These are phyloP conservation scores for Leptura quadrifasciata DNA, from an alignment of 2,888 invertebrate species.

Conservation along the genomic window DNA sequence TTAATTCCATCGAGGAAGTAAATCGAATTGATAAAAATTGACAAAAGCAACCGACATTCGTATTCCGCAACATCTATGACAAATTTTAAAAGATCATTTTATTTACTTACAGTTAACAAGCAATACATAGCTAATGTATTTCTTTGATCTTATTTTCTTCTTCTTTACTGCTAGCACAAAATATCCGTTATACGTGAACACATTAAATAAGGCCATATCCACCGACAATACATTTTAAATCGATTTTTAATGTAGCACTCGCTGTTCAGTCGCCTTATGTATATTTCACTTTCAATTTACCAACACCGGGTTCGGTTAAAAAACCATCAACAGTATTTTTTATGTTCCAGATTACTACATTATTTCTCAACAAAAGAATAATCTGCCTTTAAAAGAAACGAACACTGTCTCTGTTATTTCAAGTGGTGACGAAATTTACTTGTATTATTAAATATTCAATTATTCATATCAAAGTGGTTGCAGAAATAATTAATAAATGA, in stretches of 20 bases:
- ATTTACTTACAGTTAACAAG: neutral
- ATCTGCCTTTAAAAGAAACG: no score
- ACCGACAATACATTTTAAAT: neutral
- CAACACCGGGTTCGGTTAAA: neutral
- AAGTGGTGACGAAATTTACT: no score
- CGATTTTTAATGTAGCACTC: conserved; percentile 1
- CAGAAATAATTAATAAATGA: no score
- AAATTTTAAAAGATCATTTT: neutral
- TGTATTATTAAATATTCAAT: no score
- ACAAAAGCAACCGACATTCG: no score
- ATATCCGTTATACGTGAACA: neutral
- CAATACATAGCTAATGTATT: neutral
- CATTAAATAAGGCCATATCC: neutral
- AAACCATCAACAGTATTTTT: neutral
- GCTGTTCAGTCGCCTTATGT: neutral
- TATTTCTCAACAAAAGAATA: neutral
- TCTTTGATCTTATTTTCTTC: neutral
- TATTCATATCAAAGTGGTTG: no score
- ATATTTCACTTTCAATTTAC: conserved; percentile 6
- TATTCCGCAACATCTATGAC: neutral
- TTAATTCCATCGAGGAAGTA: no score
- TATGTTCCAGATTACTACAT: neutral
- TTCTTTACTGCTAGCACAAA: neutral
- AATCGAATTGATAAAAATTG: no score
- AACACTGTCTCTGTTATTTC: no score